Evolutionary conservation across 2,797 vertebrate genomes (phyloP).

Genomic region (Gymnodraco acuticeps): DNA sequence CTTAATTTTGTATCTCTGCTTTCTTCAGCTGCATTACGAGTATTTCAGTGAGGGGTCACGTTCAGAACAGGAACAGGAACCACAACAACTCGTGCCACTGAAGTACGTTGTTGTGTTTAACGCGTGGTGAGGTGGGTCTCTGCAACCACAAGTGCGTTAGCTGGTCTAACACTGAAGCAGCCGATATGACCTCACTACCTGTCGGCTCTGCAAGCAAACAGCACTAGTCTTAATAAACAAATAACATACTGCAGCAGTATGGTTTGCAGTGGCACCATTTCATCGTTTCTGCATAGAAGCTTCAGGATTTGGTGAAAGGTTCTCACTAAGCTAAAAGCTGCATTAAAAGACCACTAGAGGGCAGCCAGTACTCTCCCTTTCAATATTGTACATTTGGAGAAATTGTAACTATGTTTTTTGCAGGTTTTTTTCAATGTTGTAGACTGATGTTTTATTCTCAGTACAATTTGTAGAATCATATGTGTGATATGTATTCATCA

Average conservation of each 20-base stretch:
- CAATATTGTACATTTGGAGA: neutral
- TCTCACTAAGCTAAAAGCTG: neutral
- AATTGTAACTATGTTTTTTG: too few species aligned
- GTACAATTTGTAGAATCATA: too few species aligned
- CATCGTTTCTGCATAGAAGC: neutral
- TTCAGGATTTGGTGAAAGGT: neutral
- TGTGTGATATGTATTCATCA: too few species aligned
- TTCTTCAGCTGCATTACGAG: too few species aligned
- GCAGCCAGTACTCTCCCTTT: neutral
- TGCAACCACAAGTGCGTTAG: neutral
- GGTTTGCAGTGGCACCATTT: neutral
- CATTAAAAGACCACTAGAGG: conserved; percentile 4
- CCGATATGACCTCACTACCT: neutral
- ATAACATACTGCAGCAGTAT: neutral
- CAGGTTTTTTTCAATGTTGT: too few species aligned
- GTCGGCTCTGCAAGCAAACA: neutral
- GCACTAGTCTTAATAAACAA: neutral
- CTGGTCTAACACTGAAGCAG: neutral
- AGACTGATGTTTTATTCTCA: too few species aligned
- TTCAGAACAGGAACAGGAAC: neutral
- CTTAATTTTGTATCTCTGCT: too few species aligned
- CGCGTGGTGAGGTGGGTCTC: neutral
- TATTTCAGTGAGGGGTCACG: neutral
- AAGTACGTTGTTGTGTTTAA: neutral
- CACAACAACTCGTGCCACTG: neutral